A percentile compares a stretch with the other conserved stretches of the same genome.
These are phyloP conservation scores for Cephus runcator DNA, from an alignment of 2,888 invertebrate species.

Conservation along the genomic window DNA sequence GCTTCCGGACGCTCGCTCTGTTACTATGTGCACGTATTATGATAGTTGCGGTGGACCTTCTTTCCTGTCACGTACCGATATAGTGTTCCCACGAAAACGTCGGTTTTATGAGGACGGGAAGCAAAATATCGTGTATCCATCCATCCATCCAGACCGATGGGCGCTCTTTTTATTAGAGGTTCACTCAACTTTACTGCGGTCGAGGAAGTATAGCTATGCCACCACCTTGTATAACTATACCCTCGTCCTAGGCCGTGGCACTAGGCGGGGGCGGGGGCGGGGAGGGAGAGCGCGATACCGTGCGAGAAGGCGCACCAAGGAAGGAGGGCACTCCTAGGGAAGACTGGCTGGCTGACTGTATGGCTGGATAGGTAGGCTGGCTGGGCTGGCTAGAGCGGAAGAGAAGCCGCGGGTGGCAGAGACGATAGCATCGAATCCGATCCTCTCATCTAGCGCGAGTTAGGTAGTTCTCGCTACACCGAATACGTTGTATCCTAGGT, in stretches of 20 bases:
- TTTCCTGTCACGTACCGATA: conserved; percentile 51
- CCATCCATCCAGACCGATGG: conserved; percentile 23
- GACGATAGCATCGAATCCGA: conserved; percentile 54
- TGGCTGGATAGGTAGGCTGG: neutral
- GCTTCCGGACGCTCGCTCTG: neutral
- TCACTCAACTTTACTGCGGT: conserved; percentile 8
- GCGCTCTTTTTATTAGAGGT: conserved; percentile 24
- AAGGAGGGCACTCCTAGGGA: neutral
- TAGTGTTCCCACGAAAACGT: conserved; percentile 53
- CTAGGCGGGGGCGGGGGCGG: neutral
- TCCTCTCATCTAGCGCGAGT: conserved; percentile 39
- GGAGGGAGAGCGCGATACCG: neutral
- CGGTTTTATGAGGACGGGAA: conserved; percentile 56
- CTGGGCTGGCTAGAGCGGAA: conserved; percentile 12
- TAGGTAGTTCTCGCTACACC: neutral
- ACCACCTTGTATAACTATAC: neutral
- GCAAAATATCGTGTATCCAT: conserved; percentile 58
- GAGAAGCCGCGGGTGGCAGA: conserved; percentile 26
- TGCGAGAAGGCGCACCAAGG: neutral
- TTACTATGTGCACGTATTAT: conserved; percentile 40
- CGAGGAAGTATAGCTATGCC: neutral
- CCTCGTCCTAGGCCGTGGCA: neutral
- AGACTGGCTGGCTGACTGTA: neutral
- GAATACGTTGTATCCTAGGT: neutral
- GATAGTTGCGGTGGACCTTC: conserved; percentile 54